Base-by-base conservation (phyloP, 2,113 vertebrate species). In the Pimephales promelas region DNA sequence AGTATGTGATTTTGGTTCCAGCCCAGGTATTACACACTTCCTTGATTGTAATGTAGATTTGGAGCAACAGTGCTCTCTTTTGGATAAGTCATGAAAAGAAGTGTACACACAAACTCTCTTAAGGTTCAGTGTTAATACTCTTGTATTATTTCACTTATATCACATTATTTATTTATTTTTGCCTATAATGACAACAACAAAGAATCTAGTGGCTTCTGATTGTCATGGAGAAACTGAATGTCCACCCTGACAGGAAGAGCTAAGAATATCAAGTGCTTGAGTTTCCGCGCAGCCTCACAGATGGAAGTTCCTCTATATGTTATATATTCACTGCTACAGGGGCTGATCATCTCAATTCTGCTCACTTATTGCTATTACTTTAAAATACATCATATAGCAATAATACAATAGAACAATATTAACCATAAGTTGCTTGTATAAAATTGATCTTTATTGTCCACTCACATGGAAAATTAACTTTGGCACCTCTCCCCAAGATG, bases 151-250 rank as follows among this genome's bases (percentile, higher is more conserved):
- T n/a, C n/a, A n/a, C n/a, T n/a, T n/a, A n/a, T n/a, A n/a, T n/a
- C 10, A 34, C 28, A 11, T 14, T n/a, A 36, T 40, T 40, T 40
- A 22, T 57, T 16, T 13, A 14, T n/a, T 56, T 24, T 24, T 40
- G 13, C 5, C 10, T 24, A 2, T 57, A 6, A 40, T 13, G 18
- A 40, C 2, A 40, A 26, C 34, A 26, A 43, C 22, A 61, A 78
- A 61, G 4, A 79, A 45, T 56, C 49, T 61, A 62, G 26, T 76
- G 22, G 47, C 54, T 59, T 24, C 28, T 75, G 79, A 82, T 79
- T 70, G 82, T 86, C 68, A 71, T 82, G 79, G 78, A 82, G 82
- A 86, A 86, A 82, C 79, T 84, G 84, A 86, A 79, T 64, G 49
- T 80, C 84, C 74, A 79, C 81, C 79, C 84, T 59, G 20, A 75